A percentile compares a stretch with the other conserved stretches of the same genome.
phyloP scores from a whole-genome alignment of 53 echinoderm and acorn worm genomes.

The Actinopyga echinites region DNA sequence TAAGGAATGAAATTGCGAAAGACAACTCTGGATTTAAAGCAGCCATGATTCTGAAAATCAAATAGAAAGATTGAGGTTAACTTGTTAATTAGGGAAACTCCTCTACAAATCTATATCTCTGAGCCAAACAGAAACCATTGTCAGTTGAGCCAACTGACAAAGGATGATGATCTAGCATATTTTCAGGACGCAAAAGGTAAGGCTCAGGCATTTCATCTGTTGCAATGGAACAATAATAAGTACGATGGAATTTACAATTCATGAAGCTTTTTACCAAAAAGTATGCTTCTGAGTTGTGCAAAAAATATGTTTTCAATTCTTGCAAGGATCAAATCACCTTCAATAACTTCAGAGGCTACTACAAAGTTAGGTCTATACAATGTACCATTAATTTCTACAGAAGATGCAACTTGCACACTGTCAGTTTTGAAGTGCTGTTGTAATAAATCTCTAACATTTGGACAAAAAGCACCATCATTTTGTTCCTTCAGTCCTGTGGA shows the following conservation, averaged over 20 bases:
- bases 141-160: slow-evolving; percentile 1
- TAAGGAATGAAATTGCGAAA: not conserved
- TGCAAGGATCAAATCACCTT: not conserved
- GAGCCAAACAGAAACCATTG: not conserved
- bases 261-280: not conserved
- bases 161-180: not conserved
- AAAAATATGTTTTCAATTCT: not conserved
- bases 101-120: slow-evolving; percentile 6
- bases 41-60: not conserved
- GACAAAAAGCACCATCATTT: not conserved
- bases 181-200: not conserved
- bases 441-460: not conserved
- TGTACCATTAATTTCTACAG: not conserved
- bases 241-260: not conserved
- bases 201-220: not conserved
- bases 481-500: not conserved
- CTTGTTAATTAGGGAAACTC: not conserved
- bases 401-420: not conserved
- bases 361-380: slow-evolving; percentile 11
- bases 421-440: not conserved
- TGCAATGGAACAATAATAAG: not conserved
- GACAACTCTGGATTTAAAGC: not conserved
- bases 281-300: slow-evolving; percentile 23
- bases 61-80: no score
- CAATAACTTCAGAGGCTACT: not conserved